These are phyloP conservation scores for Cyclina sinensis DNA, from an alignment of 1,140 invertebrate species.

Conservation along the genomic window DNA sequence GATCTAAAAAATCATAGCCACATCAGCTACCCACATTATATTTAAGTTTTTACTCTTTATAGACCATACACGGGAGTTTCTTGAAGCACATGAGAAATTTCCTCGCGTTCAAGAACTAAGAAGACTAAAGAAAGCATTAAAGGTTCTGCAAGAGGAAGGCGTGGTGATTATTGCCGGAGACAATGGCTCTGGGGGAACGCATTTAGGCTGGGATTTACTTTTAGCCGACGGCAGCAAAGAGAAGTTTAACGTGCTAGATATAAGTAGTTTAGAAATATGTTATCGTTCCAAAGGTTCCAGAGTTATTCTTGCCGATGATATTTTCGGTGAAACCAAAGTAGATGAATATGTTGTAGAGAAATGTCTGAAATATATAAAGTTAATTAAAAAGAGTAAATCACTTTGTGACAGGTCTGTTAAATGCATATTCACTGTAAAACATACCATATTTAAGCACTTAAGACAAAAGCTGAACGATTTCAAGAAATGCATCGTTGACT, in stretches of 20 bases:
- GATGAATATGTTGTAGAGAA: background rate
- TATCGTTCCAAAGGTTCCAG: background rate
- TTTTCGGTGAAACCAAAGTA: background rate
- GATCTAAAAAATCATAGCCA: too few species aligned
- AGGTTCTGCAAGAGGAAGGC: background rate
- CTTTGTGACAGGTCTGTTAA: background rate
- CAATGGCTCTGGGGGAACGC: background rate
- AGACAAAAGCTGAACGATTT: background rate
- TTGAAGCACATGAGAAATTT: background rate
- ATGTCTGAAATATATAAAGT: background rate
- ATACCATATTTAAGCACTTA: background rate
- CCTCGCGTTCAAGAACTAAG: background rate
- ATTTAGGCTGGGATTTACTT: background rate
- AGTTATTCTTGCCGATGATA: background rate
- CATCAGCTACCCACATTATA: too few species aligned
- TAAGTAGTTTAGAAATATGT: background rate
- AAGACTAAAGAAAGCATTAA: background rate
- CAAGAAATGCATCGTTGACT: conserved; percentile 1
- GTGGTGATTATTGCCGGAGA: background rate
- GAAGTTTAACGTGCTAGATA: background rate
- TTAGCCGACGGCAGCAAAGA: background rate
- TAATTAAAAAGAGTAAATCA: background rate
- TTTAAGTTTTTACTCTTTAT: background rate
- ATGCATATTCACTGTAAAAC: conserved; percentile 1
- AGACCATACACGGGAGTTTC: background rate